Evolutionary conservation across 2,888 invertebrate species (phyloP), one percentile per base, ranked within the genome.

Genomic region (Rapana venosa): DNA sequence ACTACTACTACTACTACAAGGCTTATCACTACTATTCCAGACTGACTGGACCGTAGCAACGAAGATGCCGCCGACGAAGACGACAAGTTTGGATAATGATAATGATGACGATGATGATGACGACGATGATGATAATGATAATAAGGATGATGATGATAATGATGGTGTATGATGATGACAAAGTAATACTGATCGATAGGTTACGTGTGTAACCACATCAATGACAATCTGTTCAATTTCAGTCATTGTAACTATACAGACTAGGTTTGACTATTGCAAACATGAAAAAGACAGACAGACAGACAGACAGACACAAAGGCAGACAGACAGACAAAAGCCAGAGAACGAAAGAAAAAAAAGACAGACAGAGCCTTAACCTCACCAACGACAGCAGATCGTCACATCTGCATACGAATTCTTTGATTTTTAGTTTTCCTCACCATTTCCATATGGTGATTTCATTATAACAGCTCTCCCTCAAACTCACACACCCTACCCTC

Each of bases 81-180:
- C 20, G 20, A 66, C 17, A 22, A 66, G 17, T 17, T 22, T 1
- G 15, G 4, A 66, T 6, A 6, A 66, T 74, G 11, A 15, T 26
- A 11, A 32, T 26, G n/a, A n/a, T 81, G 61, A n/a, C 8, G 22
- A 35, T 15, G 8, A 30, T 74, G 8, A 30, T 8, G 30, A 30
- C 8, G 30, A 30, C 8, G 30, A 79, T 35, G 11, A 79, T n/a
- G 11, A 79, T n/a, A 17, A 79, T 15, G 6, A 77, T 30, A 8
- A 32, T 30, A 6, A 77, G 32, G 11, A 32, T 32, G n/a, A 26
- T 17, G 17, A 2, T 17, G 11, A 35, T 15, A 35, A n/a, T 32
- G 81, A 79, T 79, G n/a, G 15, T n/a, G n/a, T n/a, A n/a, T n/a
- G n/a, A n/a, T 77, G 6, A 77, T 84, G 26, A 84, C 26, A 84